phyloP scores from a whole-genome alignment of 2,113 vertebrate genomes.

The Lampris megalopsis region DNA sequence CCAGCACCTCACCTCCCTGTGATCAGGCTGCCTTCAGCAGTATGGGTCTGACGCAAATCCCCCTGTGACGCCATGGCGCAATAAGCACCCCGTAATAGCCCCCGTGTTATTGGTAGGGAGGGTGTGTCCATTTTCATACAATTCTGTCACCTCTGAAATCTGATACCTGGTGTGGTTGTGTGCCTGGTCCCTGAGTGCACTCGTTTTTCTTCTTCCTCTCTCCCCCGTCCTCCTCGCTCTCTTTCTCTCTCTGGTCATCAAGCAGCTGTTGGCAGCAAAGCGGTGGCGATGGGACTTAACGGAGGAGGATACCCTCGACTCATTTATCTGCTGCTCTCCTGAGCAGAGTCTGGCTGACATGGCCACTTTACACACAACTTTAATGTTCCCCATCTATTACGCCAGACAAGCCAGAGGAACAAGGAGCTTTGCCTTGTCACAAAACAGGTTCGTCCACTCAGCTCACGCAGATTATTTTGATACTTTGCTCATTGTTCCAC shows the following conservation, averaged over 20 bases:
- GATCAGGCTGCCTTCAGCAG: constrained; percentile 60
- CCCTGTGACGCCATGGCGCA: constrained; percentile 49
- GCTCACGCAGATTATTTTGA: constrained; percentile 44
- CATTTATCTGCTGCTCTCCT: constrained; percentile 35
- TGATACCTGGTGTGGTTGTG: constrained; percentile 33
- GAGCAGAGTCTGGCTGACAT: constrained; percentile 30
- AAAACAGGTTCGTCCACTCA: constrained; percentile 36
- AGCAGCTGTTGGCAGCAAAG: constrained; percentile 37
- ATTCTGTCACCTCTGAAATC: constrained; percentile 42
- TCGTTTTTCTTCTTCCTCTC: constrained; percentile 8
- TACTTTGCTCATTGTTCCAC: constrained; percentile 57
- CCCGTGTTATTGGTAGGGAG: constrained; percentile 46
- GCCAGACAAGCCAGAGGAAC: constrained; percentile 50
- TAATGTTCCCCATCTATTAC: constrained; percentile 53
- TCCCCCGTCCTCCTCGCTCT: neutral
- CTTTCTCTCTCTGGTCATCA: constrained; percentile 12
- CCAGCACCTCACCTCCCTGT: constrained; percentile 59
- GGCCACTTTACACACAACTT: constrained; percentile 27
- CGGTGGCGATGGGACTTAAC: constrained; percentile 17
- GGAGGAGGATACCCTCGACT: constrained; percentile 2
- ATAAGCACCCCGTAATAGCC: constrained; percentile 54
- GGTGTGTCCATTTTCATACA: constrained; percentile 54
- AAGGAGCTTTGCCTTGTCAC: constrained; percentile 48
- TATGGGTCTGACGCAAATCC: constrained; percentile 59
- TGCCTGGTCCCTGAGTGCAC: constrained; percentile 35